Percentiles rank a stretch among this genome's conserved stretches.
Evolutionary conservation across 2,113 vertebrate genomes (phyloP).

Genomic region (Cnemophilus loriae): DNA sequence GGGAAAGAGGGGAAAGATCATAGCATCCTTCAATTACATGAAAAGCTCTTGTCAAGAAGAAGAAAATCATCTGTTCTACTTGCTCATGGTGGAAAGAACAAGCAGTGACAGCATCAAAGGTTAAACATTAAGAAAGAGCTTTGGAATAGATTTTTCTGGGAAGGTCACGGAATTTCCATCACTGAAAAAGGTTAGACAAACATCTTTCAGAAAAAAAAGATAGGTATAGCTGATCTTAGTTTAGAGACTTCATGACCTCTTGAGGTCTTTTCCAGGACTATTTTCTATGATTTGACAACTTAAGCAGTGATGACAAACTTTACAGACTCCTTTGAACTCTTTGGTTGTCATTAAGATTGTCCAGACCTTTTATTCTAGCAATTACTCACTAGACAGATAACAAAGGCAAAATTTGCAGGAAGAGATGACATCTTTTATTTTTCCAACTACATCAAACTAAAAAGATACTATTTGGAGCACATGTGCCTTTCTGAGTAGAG

Average conservation of each 20-base stretch:
- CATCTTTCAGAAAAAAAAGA: not conserved
- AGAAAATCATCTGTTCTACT: conserved; percentile 31
- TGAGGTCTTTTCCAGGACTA: not conserved
- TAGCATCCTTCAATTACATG: conserved; percentile 1
- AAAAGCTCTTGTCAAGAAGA: conserved; percentile 38
- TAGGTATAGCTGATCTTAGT: not conserved
- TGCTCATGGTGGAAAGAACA: conserved; percentile 29
- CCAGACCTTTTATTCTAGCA: not conserved
- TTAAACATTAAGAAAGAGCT: not conserved
- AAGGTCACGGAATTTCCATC: conserved; percentile 11
- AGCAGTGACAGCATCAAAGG: conserved; percentile 33
- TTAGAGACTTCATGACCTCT: not conserved
- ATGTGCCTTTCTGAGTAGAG: not conserved
- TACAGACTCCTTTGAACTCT: not conserved
- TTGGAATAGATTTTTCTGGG: conserved; percentile 34
- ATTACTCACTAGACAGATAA: not conserved
- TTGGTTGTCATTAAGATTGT: not conserved
- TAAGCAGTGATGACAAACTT: conserved; percentile 19
- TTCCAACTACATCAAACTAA: not conserved
- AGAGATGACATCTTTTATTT: not conserved
- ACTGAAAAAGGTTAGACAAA: conserved; percentile 37
- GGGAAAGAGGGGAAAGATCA: conserved; percentile 11
- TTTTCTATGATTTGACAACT: conserved; percentile 10
- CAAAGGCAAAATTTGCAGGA: not conserved
- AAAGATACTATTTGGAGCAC: not conserved